Percentiles rank a stretch among this genome's conserved stretches.
These are phyloP conservation scores for Isoperla grammatica DNA, from an alignment of 2,888 invertebrate species.

Conservation along the genomic window DNA sequence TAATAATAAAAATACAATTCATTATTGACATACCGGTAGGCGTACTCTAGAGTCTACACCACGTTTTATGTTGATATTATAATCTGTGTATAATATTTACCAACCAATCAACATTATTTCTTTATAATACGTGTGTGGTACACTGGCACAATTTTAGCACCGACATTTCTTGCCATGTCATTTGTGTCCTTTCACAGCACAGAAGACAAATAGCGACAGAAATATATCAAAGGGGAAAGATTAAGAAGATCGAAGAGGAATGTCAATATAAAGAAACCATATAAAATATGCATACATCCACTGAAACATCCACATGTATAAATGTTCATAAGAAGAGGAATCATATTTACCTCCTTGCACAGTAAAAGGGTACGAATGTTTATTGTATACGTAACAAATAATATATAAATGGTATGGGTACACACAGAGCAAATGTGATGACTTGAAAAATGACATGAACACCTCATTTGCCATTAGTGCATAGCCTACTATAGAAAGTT, in stretches of 20 bases:
- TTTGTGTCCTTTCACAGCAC: neutral
- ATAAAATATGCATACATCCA: neutral
- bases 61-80: neutral
- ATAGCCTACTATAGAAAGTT: neutral
- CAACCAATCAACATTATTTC: neutral
- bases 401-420: too few relatives aligned
- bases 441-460: too few relatives aligned
- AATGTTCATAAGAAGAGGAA: too few relatives aligned
- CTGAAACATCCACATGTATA: neutral
- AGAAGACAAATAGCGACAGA: neutral
- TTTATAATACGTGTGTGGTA: neutral
- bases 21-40: constrained; percentile 9
- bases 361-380: too few relatives aligned
- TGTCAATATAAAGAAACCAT: constrained; percentile 12
- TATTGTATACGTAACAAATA: too few relatives aligned
- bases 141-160: constrained; percentile 13
- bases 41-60: neutral
- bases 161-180: neutral
- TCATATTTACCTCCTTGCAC: too few relatives aligned
- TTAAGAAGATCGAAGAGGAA: constrained; percentile 14
- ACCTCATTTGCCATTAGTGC: too few relatives aligned
- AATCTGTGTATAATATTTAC: neutral
- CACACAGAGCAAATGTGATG: too few relatives aligned
- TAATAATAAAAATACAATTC: constrained; percentile 15
- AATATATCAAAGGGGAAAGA: constrained; percentile 12